phyloP scores from a whole-genome alignment of 2,113 vertebrate species.

The Fregetta grallaria region DNA sequence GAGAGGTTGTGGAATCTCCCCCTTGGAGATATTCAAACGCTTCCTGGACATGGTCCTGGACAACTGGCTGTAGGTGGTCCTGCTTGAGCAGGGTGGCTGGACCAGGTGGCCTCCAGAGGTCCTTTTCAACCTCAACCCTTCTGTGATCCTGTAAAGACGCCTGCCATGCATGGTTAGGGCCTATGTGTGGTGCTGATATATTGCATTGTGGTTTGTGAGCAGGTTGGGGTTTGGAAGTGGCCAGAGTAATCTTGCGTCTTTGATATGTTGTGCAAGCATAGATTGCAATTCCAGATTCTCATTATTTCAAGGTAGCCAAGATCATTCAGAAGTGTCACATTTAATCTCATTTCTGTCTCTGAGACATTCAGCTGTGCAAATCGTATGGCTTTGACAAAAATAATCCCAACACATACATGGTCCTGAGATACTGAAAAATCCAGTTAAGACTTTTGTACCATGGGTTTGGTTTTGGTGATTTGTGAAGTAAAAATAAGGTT shows the following conservation, averaged over 20 bases:
- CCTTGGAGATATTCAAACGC: neutral
- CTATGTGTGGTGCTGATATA: neutral
- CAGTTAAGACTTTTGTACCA: neutral
- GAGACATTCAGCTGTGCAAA: neutral
- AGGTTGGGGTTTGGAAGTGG: neutral
- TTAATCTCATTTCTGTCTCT: neutral
- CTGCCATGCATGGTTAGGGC: neutral
- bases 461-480: accelerated
- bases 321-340: neutral
- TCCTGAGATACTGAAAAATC: neutral
- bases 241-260: neutral
- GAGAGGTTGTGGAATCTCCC: neutral
- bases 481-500: neutral
- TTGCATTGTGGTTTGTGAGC: neutral
- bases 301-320: neutral
- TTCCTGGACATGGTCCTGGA: neutral
- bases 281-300: neutral
- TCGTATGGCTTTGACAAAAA: neutral
- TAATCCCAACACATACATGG: accelerated
- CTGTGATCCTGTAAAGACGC: neutral
- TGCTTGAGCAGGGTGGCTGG: neutral
- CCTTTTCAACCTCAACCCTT: neutral
- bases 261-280: neutral
- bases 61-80: neutral
- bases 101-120: neutral